Evolutionary conservation across 2,888 invertebrate genomes (phyloP).

Genomic region (Julus scandinavius): DNA sequence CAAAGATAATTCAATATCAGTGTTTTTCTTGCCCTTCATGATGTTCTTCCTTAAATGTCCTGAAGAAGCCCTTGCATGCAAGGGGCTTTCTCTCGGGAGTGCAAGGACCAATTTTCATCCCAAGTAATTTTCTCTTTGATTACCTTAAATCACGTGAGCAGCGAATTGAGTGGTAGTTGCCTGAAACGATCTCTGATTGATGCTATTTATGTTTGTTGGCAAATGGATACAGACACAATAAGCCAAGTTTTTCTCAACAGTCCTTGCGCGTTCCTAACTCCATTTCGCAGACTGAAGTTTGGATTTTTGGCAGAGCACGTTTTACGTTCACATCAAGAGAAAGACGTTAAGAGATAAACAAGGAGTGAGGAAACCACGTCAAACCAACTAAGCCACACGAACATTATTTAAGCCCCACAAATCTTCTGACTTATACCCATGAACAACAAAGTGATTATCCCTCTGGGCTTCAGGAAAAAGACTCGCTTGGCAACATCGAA

Average conservation of each 20-base stretch:
- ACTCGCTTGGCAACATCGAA: background rate
- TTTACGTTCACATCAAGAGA: background rate
- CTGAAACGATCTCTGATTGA: constrained; percentile 49
- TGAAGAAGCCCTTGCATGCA: background rate
- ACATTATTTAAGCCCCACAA: constrained; percentile 19
- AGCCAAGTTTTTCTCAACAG: constrained; percentile 9
- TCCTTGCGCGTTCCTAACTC: background rate
- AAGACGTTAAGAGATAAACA: background rate
- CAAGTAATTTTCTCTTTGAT: constrained; percentile 43
- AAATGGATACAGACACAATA: constrained; percentile 27
- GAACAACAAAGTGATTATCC: constrained; percentile 50
- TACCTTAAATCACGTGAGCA: constrained; percentile 47
- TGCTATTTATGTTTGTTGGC: constrained; percentile 47
- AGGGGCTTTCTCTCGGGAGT: background rate
- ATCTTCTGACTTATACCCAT: background rate
- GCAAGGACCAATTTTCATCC: constrained; percentile 36
- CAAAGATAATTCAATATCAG: too few species aligned
- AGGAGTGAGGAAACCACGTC: background rate
- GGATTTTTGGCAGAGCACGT: background rate
- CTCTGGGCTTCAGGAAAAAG: constrained; percentile 31
- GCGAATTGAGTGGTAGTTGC: constrained; percentile 24
- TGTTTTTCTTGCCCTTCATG: too few species aligned
- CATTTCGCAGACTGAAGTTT: background rate
- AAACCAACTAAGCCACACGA: background rate
- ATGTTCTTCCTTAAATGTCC: background rate